Base-by-base conservation (phyloP, 2,113 vertebrate species). In the Pionites leucogaster region DNA sequence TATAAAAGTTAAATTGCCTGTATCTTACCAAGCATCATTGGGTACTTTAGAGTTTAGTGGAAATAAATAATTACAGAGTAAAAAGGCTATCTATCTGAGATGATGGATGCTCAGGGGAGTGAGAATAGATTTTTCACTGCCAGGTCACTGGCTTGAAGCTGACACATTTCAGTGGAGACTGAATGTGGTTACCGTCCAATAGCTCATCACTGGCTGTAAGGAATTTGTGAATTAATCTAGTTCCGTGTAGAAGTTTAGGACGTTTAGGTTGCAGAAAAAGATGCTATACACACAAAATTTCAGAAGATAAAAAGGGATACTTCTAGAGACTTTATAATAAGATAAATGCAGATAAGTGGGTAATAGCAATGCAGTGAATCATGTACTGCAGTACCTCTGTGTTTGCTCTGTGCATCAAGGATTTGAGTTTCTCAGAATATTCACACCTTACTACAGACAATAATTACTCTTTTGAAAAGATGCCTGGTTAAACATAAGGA, bases 1-100 rank as follows among this genome's bases (percentile, higher is more conserved):
- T 90, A 76, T 19, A 65, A 55, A 92, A 88, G 75, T 93, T 96
- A 93, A 95, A 91, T 96, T 82, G 80, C 55, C 76, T 96, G 68
- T 83, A 77, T 90, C 71, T 90, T 91, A 60, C 71, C 57, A 64
- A 82, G 70, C 69, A 81, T 93, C 62, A 57, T 17, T 68, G 3
- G 3, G 12, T 55, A 69, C 37, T 88, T 92, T 49, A 31, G 35
- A 88, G 18, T 84, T 82, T 75, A 91, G 86, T 49, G 44, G 70
- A 86, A 95, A 88, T 74, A 95, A 94, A 70, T 79, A 85, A 91
- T 77, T 89, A 65, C 17, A 42, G 35, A 83, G 14, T 69, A 47
- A 74, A 95, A 95, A 88, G 63, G 29, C 42, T 86, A 35, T 63
- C 75, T 86, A 39, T 67, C 75, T 86, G 71, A 70, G 64, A 83